Percentiles rank a stretch among this genome's conserved stretches.
phyloP scores from a whole-genome alignment of 2,888 invertebrate species.

The Leptopterna dolabrata region DNA sequence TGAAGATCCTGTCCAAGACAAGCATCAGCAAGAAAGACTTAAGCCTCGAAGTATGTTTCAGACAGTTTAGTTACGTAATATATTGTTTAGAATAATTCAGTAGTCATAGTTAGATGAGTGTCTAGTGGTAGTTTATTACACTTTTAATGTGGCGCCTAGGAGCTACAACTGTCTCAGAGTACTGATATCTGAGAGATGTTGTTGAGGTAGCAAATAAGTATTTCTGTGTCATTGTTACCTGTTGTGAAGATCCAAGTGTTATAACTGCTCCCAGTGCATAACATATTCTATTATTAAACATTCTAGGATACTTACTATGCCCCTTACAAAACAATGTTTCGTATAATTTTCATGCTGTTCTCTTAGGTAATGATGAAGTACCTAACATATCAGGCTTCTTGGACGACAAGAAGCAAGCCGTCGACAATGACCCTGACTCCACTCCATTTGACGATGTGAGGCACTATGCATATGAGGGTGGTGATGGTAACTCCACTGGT shows the following conservation, averaged over 20 bases:
- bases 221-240: too few relatives aligned
- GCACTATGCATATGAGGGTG: conserved; percentile 98
- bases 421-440: conserved; percentile 92
- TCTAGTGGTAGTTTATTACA: too few relatives aligned
- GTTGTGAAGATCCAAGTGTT: too few relatives aligned
- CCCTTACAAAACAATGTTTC: too few relatives aligned
- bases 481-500: conserved; percentile 92
- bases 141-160: too few relatives aligned
- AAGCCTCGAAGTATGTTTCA: conserved; percentile 68
- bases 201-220: too few relatives aligned
- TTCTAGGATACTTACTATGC: too few relatives aligned
- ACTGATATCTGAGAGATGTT: too few relatives aligned
- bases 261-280: too few relatives aligned
- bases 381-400: conserved; percentile 92
- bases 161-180: too few relatives aligned
- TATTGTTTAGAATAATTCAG: neutral
- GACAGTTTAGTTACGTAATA: conserved; percentile 61
- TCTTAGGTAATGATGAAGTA: conserved; percentile 70
- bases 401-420: conserved; percentile 87
- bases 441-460: conserved; percentile 96
- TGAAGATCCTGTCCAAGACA: conserved; percentile 65
- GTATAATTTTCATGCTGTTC: neutral
- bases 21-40: conserved; percentile 61
- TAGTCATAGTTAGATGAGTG: neutral
- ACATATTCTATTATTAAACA: too few relatives aligned